These are phyloP conservation scores for Mugil cephalus DNA, from an alignment of 2,113 vertebrate species.

Conservation along the genomic window DNA sequence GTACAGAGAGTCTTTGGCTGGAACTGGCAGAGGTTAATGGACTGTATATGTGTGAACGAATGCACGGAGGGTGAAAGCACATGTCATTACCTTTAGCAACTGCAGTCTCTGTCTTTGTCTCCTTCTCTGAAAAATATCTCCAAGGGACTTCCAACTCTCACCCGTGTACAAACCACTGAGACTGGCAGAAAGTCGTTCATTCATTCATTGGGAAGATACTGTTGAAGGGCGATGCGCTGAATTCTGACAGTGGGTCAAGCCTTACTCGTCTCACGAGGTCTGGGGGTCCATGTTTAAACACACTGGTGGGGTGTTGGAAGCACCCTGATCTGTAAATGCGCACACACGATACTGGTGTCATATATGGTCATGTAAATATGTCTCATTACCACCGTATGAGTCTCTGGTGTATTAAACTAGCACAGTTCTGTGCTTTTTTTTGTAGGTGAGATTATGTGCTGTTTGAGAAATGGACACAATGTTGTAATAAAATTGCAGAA, in stretches of 20 bases:
- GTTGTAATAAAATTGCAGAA: conserved; percentile 73
- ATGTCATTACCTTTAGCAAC: conserved; percentile 22
- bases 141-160: neutral
- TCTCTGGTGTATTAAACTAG: conserved; percentile 45
- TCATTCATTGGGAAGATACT: neutral
- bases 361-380: conserved; percentile 47
- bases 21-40: neutral
- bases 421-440: conserved; percentile 62
- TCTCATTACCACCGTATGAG: conserved; percentile 56
- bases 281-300: conserved; percentile 7
- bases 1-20: conserved; percentile 8
- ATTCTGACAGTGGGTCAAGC: neutral
- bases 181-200: conserved; percentile 9
- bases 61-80: neutral
- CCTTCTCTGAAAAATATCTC: conserved; percentile 19
- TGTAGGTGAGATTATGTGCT: conserved; percentile 60
- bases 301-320: conserved; percentile 19
- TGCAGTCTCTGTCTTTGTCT: conserved; percentile 23
- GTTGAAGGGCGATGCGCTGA: neutral
- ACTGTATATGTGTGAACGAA: conserved; percentile 15
- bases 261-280: conserved; percentile 27
- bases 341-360: conserved; percentile 27
- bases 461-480: conserved; percentile 53
- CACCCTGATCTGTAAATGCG: conserved; percentile 39
- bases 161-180: conserved; percentile 19